A percentile compares a stretch with the other conserved stretches of the same genome.
Evolutionary conservation across 2,113 vertebrate genomes (phyloP).

Genomic region (Hippocampus guttulatus): DNA sequence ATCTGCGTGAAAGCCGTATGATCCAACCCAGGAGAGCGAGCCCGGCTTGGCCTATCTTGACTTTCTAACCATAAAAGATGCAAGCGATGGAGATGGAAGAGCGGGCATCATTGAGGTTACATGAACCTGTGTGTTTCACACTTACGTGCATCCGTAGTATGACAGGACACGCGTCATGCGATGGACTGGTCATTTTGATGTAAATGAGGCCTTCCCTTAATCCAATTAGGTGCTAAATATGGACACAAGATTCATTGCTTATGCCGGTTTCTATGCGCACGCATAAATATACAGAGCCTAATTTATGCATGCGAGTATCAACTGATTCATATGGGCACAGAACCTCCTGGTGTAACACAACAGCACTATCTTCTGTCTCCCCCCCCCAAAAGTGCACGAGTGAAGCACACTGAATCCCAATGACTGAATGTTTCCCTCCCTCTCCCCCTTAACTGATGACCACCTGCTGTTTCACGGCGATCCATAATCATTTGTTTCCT

Average conservation of each 20-base stretch:
- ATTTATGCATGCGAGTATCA: constrained; percentile 9
- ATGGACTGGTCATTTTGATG: not conserved
- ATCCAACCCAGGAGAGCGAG: constrained; percentile 35
- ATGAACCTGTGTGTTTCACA: constrained; percentile 22
- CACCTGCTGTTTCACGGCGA: constrained; percentile 36
- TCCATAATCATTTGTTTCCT: constrained; percentile 12
- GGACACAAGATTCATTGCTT: constrained; percentile 6
- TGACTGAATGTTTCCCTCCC: constrained; percentile 30
- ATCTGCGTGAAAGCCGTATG: constrained; percentile 37
- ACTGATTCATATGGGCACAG: constrained; percentile 6
- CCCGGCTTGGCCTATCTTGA: constrained; percentile 18
- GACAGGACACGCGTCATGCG: constrained; percentile 10
- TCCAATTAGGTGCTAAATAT: not conserved
- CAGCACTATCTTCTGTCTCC: constrained; percentile 53
- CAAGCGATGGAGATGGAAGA: constrained; percentile 30
- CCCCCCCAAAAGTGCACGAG: constrained; percentile 31
- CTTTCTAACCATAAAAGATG: constrained; percentile 43
- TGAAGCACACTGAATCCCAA: constrained; percentile 43
- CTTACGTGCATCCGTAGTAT: not conserved
- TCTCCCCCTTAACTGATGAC: not conserved
- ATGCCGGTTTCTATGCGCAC: not conserved
- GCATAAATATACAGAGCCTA: not conserved
- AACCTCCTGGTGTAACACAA: constrained; percentile 31
- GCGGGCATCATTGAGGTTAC: constrained; percentile 34
- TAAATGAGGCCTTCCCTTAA: not conserved